phyloP scores from a whole-genome alignment of 1,140 invertebrate species.

The Cyrtorhinus lividipennis region DNA sequence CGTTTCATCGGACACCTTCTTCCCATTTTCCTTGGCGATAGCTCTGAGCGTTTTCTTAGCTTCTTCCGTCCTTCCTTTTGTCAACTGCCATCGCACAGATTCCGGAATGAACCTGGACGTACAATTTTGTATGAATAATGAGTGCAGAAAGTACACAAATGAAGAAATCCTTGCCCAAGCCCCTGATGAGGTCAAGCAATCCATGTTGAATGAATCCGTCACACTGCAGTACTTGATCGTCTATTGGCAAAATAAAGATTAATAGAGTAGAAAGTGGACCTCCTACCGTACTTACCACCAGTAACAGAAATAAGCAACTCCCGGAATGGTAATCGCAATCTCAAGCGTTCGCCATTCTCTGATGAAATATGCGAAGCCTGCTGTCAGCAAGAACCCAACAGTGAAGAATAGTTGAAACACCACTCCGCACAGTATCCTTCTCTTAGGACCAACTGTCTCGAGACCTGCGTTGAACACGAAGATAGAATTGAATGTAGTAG shows the following conservation, averaged over 20 bases:
- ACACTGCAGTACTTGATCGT: no score
- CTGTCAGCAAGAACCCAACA: slow-evolving; percentile 54
- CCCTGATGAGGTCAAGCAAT: no score
- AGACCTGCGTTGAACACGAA: no score
- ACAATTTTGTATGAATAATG: no score
- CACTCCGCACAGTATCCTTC: slow-evolving; percentile 56
- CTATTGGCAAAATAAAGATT: no score
- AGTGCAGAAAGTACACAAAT: no score
- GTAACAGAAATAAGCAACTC: slow-evolving; percentile 53
- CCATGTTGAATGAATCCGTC: no score
- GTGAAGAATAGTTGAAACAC: slow-evolving; percentile 66
- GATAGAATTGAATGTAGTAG: no score
- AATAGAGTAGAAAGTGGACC: no score
- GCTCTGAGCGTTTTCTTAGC: slow-evolving; percentile 50
- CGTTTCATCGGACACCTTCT: slow-evolving; percentile 38
- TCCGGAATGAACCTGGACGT: slow-evolving; percentile 58
- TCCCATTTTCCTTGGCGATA: slow-evolving; percentile 51
- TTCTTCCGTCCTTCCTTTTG: slow-evolving; percentile 53
- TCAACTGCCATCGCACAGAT: slow-evolving; percentile 63
- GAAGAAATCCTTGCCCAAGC: no score
- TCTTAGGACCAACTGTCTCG: slow-evolving; percentile 65
- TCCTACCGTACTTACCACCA: slow-evolving; percentile 63
- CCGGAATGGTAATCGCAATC: slow-evolving; percentile 52
- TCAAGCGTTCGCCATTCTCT: slow-evolving; percentile 59
- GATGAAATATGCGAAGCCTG: slow-evolving; percentile 53